A percentile compares a stretch with the other conserved stretches of the same genome.
Conservation (phyloP, 2,888 invertebrate genomes). For the Eupeodes latifasciatus region DNA sequence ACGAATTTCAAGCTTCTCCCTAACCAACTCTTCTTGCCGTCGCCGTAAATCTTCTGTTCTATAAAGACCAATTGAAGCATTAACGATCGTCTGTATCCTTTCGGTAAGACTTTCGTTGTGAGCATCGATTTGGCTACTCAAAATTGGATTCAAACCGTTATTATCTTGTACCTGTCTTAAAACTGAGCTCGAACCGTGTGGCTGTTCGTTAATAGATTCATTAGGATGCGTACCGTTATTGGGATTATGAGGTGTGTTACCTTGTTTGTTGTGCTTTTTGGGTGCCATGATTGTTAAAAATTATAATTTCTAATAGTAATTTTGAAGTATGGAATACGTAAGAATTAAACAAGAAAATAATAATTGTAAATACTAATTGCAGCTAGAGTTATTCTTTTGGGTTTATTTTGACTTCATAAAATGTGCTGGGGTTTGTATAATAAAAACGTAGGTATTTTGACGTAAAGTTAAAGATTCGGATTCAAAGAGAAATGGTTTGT, state of each 20-base stretch:
- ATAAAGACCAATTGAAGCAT: too few relatives aligned
- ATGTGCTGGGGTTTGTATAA: not conserved
- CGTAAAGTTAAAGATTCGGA: not conserved
- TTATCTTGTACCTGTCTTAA: not conserved
- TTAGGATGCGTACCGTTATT: not conserved
- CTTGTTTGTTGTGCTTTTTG: not conserved
- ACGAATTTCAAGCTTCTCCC: too few relatives aligned
- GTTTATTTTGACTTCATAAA: not conserved
- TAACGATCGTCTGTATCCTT: too few relatives aligned
- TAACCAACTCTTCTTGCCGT: too few relatives aligned
- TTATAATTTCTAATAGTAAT: not conserved
- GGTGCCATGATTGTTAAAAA: not conserved
- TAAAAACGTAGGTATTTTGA: not conserved
- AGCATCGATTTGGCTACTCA: not conserved
- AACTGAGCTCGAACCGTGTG: not conserved
- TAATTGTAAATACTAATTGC: not conserved
- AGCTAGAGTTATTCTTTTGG: not conserved
- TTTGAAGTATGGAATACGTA: not conserved
- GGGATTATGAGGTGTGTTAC: conserved; percentile 7
- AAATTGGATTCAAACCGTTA: not conserved
- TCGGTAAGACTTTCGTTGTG: too few relatives aligned
- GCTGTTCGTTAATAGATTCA: not conserved
- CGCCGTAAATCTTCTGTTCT: too few relatives aligned
- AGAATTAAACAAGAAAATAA: not conserved
- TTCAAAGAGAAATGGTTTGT: not conserved